These are phyloP conservation scores for Alosa alosa DNA, from an alignment of 2,113 vertebrate species.

Conservation along the genomic window DNA sequence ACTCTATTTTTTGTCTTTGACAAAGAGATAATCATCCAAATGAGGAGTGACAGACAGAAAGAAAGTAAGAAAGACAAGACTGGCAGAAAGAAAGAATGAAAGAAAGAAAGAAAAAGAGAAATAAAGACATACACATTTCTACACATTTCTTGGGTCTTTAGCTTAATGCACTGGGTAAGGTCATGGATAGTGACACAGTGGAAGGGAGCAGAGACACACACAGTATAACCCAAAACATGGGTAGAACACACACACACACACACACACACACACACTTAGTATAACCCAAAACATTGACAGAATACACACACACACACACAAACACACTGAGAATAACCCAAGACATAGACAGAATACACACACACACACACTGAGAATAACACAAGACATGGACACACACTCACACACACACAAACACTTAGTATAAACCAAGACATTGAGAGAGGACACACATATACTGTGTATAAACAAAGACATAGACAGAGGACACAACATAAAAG, in stretches of 20 bases:
- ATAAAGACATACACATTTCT: conserved; percentile 24
- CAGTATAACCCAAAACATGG: conserved; percentile 21
- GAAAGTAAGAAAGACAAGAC: no score
- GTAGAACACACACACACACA: not conserved
- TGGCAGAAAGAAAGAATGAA: no score
- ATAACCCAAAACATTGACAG: no score
- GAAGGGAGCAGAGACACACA: not conserved
- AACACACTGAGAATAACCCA: conserved; percentile 25
- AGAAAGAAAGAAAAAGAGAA: not conserved
- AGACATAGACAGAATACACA: not conserved
- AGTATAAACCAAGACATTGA: conserved; percentile 15
- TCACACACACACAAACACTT: conserved; percentile 48
- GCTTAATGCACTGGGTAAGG: conserved; percentile 54
- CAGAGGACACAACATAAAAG: not conserved
- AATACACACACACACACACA: conserved; percentile 46
- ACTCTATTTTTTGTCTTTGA: conserved; percentile 45
- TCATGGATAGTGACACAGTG: conserved; percentile 18
- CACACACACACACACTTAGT: conserved; percentile 42
- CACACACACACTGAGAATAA: not conserved
- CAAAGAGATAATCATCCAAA: not conserved
- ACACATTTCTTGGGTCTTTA: conserved; percentile 54
- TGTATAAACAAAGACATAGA: conserved; percentile 14
- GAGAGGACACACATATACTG: not conserved
- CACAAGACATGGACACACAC: not conserved
- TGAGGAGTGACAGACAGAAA: not conserved